Evolutionary conservation across 2,888 invertebrate genomes (phyloP), one percentile per base, ranked within the genome.

Genomic region (Lasioglossum calceatum): DNA sequence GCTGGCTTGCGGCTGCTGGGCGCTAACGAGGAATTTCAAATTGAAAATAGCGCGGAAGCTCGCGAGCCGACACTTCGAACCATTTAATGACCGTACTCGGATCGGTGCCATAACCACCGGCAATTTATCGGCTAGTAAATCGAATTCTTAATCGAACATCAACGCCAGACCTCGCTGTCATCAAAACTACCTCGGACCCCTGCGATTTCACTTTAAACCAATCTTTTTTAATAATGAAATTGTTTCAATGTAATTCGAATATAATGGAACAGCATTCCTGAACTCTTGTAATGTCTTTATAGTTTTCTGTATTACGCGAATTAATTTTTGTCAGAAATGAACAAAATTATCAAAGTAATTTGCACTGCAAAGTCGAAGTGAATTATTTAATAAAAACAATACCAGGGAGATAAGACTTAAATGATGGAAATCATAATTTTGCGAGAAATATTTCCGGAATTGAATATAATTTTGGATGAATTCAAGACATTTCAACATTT

Each of bases 81-180:
- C 76, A 61, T 82, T 78, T 83, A 87, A 87, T 82, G 81, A 85
- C 77, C 72, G 42, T 82, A 78, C 77, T n/a, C 19, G 73, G 81
- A 83, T 83, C 82, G 80, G 47, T 77, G 70, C 76, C 61, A 90
- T 92, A 92, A 93, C 92, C 90, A 89, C 89, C 85, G 87, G 89
- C 92, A 91, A 93, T 94, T 94, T 93, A 93, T 93, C 81, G 93
- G 87, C 88, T 92, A 92, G 93, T 94, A 94, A 94, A 94, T 94
- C 93, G 93, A 89, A 88, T 92, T 91, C 89, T 39, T 91, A 91
- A 91, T 92, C 91, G 92, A 92, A 92, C 92, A 92, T 93, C 93
- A 92, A 91, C 93, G 92, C 91, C 92, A 91, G 23, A 39, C 90
- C 91, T 92, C 92, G 91, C 91, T 92, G 92, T 92, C 92, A 92